phyloP scores from a whole-genome alignment of 1,140 invertebrate genomes.

The Vollenhovia emeryi region DNA sequence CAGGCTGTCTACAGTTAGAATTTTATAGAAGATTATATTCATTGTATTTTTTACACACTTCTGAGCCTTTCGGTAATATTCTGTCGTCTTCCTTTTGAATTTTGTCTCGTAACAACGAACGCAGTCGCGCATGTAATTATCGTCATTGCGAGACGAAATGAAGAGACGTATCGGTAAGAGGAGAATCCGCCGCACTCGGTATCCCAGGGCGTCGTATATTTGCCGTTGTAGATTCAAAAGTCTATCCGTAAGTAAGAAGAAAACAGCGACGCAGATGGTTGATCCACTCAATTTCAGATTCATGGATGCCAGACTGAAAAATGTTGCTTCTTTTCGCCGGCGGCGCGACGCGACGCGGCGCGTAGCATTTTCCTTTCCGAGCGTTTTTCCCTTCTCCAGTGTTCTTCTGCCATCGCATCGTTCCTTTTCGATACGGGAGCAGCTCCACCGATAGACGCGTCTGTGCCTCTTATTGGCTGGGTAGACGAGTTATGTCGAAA shows the following conservation, averaged over 20 bases:
- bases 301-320: constrained; percentile 76
- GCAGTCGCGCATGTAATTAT: not conserved
- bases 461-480: constrained; percentile 40
- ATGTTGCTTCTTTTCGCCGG: constrained; percentile 64
- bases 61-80: not conserved
- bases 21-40: not conserved
- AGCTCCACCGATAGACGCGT: constrained; percentile 45
- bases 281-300: constrained; percentile 78
- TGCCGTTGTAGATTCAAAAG: constrained; percentile 36
- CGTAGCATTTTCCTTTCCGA: not conserved
- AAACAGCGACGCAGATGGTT: constrained; percentile 70
- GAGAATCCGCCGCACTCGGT: not conserved
- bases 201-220: not conserved
- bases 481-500: constrained; percentile 46
- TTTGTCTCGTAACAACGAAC: not conserved
- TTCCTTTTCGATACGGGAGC: constrained; percentile 40
- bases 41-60: not conserved
- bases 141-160: constrained; percentile 13
- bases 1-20: not conserved
- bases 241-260: constrained; percentile 56
- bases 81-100: not conserved
- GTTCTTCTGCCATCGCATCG: constrained; percentile 30
- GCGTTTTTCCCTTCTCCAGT: constrained; percentile 34
- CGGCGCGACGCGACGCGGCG: constrained; percentile 24
- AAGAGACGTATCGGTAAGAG: not conserved